phyloP scores from a whole-genome alignment of 1,140 invertebrate genomes.

The Tetramorium alpestre region DNA sequence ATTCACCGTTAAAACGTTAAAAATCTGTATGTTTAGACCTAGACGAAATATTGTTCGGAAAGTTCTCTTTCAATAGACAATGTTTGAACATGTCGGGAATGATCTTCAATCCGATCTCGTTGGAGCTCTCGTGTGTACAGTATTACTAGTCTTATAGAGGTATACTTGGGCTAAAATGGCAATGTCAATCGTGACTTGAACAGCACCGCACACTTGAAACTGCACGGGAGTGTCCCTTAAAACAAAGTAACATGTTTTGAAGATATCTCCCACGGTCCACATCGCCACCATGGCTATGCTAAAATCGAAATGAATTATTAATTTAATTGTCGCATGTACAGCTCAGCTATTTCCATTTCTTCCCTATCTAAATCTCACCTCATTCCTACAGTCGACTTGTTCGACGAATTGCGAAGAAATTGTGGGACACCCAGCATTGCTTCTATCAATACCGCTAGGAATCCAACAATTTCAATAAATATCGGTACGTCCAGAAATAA shows the following conservation, averaged over 20 bases:
- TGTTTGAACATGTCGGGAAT: not conserved
- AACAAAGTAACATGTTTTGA: conserved; percentile 99
- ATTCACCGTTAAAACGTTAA: not conserved
- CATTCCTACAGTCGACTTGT: conserved; percentile 98
- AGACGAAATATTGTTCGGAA: not conserved
- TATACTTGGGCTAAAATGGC: conserved; percentile 94
- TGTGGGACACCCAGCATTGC: conserved; percentile 98
- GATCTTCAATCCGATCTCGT: conserved; percentile 71
- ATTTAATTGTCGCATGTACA: not conserved
- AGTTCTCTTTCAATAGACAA: not conserved
- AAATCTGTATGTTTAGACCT: conserved; percentile 21
- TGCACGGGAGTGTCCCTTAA: conserved; percentile 95
- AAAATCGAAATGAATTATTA: conserved; percentile 80
- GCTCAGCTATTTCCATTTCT: not conserved
- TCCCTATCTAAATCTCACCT: conserved; percentile 88
- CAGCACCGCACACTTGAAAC: conserved; percentile 97
- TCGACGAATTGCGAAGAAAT: conserved; percentile 94
- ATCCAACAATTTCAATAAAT: conserved; percentile 96
- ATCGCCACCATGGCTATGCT: conserved; percentile 97
- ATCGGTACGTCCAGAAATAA: conserved; percentile 92
- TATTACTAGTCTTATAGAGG: conserved; percentile 78
- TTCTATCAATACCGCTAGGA: conserved; percentile 97
- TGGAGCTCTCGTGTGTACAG: conserved; percentile 59
- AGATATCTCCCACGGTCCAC: conserved; percentile 98
- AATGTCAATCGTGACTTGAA: conserved; percentile 96